Conservation (phyloP, 2,113 vertebrate genomes). For the Neofelis nebulosa region DNA sequence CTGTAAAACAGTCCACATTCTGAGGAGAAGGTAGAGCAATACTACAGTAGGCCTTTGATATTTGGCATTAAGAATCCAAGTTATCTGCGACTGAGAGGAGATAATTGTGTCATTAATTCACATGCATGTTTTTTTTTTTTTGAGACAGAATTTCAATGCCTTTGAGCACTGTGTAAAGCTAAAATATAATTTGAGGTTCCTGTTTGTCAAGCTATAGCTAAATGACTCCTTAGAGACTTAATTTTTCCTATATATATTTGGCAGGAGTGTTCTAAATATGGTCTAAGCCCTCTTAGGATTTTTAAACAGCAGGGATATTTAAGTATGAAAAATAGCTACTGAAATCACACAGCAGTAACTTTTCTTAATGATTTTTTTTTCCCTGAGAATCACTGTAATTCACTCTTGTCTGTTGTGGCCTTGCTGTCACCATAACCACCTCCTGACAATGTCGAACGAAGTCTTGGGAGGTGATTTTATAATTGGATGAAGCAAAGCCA, state of each 20-base stretch:
- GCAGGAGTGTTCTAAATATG: slow-evolving; percentile 63
- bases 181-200: slow-evolving; percentile 63
- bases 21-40: background rate
- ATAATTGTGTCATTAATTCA: slow-evolving; percentile 65
- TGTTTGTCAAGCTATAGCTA: slow-evolving; percentile 64
- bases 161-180: slow-evolving; percentile 59
- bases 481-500: slow-evolving; percentile 67
- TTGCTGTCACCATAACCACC: slow-evolving; percentile 54
- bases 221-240: slow-evolving; percentile 73
- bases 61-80: background rate
- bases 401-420: slow-evolving; percentile 49
- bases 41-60: background rate
- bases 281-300: slow-evolving; percentile 56
- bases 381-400: slow-evolving; percentile 64
- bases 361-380: slow-evolving; percentile 63
- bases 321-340: slow-evolving; percentile 68
- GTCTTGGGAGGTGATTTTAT: slow-evolving; percentile 71
- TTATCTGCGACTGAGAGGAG: slow-evolving; percentile 42
- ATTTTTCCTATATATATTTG: slow-evolving; percentile 40
- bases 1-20: background rate
- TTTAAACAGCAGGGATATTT: slow-evolving; percentile 72
- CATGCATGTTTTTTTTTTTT: background rate
- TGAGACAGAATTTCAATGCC: slow-evolving; percentile 50
- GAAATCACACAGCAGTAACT: slow-evolving; percentile 69
- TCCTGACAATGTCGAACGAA: slow-evolving; percentile 66